A percentile compares a stretch with the other conserved stretches of the same genome.
Evolutionary conservation across 2,888 invertebrate species (phyloP).

Genomic region (Chloroclysta siterata): DNA sequence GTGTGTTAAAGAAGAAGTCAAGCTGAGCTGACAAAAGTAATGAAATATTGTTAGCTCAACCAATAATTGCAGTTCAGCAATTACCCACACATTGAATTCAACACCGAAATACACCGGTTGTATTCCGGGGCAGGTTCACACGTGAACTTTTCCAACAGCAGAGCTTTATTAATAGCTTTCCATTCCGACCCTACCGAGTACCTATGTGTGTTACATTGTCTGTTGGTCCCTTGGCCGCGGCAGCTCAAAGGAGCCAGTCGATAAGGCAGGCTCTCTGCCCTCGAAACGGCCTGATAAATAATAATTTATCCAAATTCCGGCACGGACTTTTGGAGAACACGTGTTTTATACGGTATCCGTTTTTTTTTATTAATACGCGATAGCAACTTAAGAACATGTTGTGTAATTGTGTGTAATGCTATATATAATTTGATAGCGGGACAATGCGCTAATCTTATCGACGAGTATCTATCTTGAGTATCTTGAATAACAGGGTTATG

Average conservation of each 20-base stretch:
- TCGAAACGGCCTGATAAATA: constrained; percentile 58
- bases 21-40: no score
- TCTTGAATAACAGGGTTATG: no score
- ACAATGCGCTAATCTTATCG: neutral
- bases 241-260: constrained; percentile 52
- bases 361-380: constrained; percentile 3
- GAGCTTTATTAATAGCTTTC: constrained; percentile 13
- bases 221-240: constrained; percentile 45
- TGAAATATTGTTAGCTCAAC: no score
- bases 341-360: constrained; percentile 10
- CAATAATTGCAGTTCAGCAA: neutral
- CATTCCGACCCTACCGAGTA: constrained; percentile 19
- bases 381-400: neutral
- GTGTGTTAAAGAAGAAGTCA: no score
- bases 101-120: neutral
- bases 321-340: constrained; percentile 36
- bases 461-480: no score
- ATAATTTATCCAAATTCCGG: constrained; percentile 55
- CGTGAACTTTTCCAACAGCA: constrained; percentile 3
- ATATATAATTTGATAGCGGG: neutral
- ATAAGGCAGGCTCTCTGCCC: constrained; percentile 59
- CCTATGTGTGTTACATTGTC: constrained; percentile 27
- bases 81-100: neutral
- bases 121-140: neutral
- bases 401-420: neutral